Evolutionary conservation across 1,140 invertebrate genomes (phyloP).

Genomic region (Tetragonula clypearis): DNA sequence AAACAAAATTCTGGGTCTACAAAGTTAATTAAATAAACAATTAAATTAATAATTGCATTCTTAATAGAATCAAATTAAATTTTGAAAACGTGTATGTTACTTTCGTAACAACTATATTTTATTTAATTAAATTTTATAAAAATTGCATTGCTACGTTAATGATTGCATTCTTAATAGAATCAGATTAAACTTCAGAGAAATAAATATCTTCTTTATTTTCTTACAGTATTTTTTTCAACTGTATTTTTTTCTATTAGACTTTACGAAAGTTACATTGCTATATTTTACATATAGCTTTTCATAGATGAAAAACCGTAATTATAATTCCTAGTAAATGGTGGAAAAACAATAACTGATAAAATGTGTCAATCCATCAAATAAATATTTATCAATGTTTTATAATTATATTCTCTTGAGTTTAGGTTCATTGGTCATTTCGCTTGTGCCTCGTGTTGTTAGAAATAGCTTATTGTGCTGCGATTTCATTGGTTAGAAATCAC

Average conservation of each 20-base stretch:
- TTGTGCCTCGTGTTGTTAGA: neutral
- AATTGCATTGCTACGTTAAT: too few relatives aligned
- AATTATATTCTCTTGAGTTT: neutral
- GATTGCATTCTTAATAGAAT: too few relatives aligned
- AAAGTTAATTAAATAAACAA: too few relatives aligned
- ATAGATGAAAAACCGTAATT: neutral
- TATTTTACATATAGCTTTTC: neutral
- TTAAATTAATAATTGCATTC: too few relatives aligned
- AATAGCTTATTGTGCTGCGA: neutral
- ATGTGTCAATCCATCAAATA: conserved; percentile 14
- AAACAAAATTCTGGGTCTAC: too few relatives aligned
- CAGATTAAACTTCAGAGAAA: too few relatives aligned
- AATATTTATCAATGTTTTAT: conserved; percentile 21
- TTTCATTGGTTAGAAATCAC: conserved; percentile 7
- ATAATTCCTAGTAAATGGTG: neutral
- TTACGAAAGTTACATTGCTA: too few relatives aligned
- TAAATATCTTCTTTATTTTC: too few relatives aligned
- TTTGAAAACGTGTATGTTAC: too few relatives aligned
- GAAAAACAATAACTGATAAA: conserved; percentile 8
- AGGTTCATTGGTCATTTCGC: conserved; percentile 1
- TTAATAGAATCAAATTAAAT: too few relatives aligned
- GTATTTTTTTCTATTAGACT: neutral
- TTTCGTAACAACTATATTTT: too few relatives aligned
- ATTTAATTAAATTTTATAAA: too few relatives aligned
- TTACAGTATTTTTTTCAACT: neutral